A percentile compares a stretch with the other conserved stretches of the same genome.
Conservation (phyloP, 2,888 invertebrate species). For the Drosophila anceps region DNA sequence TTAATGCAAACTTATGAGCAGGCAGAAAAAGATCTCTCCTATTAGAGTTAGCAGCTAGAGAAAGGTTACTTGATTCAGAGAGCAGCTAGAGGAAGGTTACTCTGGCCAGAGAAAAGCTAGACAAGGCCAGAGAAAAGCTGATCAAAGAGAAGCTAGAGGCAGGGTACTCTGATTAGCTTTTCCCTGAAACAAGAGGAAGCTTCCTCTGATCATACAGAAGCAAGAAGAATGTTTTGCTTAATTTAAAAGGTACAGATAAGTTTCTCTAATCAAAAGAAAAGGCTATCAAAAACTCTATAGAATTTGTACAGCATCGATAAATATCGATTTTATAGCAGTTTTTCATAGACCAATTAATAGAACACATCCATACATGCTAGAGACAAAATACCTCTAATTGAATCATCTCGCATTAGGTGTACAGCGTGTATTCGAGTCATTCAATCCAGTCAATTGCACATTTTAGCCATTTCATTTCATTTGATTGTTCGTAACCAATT, state of each 20-base stretch:
- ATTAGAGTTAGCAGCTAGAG: too few relatives aligned
- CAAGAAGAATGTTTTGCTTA: too few relatives aligned
- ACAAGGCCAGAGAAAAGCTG: background rate
- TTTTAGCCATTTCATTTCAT: background rate
- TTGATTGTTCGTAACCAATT: slow-evolving; percentile 8
- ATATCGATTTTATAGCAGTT: background rate
- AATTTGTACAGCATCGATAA: background rate
- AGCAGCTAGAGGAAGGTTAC: background rate
- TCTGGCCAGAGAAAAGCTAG: too few relatives aligned
- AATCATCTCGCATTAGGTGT: background rate
- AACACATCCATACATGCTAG: too few relatives aligned
- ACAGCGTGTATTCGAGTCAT: background rate
- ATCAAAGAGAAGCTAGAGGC: too few relatives aligned
- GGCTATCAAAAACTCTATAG: too few relatives aligned
- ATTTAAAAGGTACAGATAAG: too few relatives aligned
- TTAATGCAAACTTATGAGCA: background rate
- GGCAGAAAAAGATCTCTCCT: background rate
- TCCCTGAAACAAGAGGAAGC: background rate
- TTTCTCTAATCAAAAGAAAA: background rate
- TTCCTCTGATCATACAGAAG: too few relatives aligned
- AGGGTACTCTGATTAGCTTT: too few relatives aligned
- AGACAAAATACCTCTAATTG: too few relatives aligned
- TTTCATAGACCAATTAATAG: background rate
- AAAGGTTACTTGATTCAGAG: background rate
- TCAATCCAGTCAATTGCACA: background rate